Evolutionary conservation across 2,113 vertebrate species (phyloP), one percentile per base, ranked within the genome.

Genomic region (Manacus vitellinus): DNA sequence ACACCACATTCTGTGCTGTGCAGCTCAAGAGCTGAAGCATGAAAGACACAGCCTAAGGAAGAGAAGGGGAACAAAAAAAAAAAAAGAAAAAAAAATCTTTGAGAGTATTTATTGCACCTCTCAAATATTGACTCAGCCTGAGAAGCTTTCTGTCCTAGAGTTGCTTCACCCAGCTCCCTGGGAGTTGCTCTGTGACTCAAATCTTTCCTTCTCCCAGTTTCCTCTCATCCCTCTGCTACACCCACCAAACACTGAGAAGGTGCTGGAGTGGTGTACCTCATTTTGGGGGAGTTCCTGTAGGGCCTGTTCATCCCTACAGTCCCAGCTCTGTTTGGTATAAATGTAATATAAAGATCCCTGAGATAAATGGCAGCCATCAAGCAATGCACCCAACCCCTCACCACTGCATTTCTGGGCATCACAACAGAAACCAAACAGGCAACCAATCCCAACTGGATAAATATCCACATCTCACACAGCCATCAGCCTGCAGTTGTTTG

Each of bases 311-410:
- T 41, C 33, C 27, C 82, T 51, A 17, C 12, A 43, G 22, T 13
- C 4, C 13, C 14, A 24, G 62, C 12, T 56, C 25, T 52, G 9
- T 16, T 91, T 35, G 44, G 27, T 27, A 82, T 46, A 35, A 28
- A 30, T 39, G 51, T 0, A 25, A 14, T 5, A 14, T 10, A 49
- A 21, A 54, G 31, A 47, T 8, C 23, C 77, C 67, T 0, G 2
- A 39, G n/a, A 25, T 17, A 18, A 62, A 46, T 1, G 10, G 56
- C 8, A 66, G 37, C 79, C 47, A 55, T 23, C 78, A 68, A 61
- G 33, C 22, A 65, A 37, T 4, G 25, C 43, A 28, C 4, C 35
- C 15, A 49, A 55, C 55, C 30, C 22, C 73, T n/a, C 27, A 14
- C 5, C 1, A 22, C 49, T 19, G 59, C 30, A 39, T 55, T 63